Base-by-base conservation (phyloP, 2,888 invertebrate species). In the Caenorhabditis angaria region DNA sequence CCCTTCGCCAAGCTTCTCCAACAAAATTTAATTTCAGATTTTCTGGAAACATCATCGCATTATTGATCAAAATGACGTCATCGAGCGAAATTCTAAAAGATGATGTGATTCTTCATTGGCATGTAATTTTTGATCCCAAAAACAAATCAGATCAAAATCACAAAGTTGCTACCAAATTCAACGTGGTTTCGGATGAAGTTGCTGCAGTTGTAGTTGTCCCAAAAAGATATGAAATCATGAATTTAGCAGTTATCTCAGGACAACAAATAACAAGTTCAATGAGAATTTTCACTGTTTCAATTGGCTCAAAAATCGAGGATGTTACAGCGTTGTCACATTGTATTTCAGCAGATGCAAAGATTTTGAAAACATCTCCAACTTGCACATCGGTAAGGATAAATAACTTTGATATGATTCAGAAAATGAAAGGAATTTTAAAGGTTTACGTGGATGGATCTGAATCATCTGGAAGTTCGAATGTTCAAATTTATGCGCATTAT, bases 391-490 rank as follows among this genome's bases (percentile, higher is more conserved):
- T 85, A 22, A 54, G 57, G 50, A 4, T 27, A 35, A n/a, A n/a
- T 1, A 4, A 32, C n/a, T 64, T 25, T n/a, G n/a, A n/a, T n/a
- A n/a, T n/a, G n/a, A n/a, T n/a, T n/a, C n/a, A n/a, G n/a, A 32
- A 32, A 32, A 32, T 32, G n/a, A 55, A 41, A 47, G 53, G 6
- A n/a, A n/a, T n/a, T 35, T 28, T 20, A 29, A 12, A 75, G 75
- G 72, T 76, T 25, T 85, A 83, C 66, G 81, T 85, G 18, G 85
- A 85, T 66, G 85, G 85, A 0, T 84, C 85, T 12, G 85, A 85
- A 64, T 62, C 80, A 41, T 65, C 80, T 20, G 85, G 85, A 25
- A 65, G 68, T n/a, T 57, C 78, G 5, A 63, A 76, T 41, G 77
- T 82, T 32, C 63, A 72, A 51, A 68, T 85, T 10, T 81, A 84